Conservation (phyloP, 2,113 vertebrate genomes). For the Muntiacus muntjak region DNA sequence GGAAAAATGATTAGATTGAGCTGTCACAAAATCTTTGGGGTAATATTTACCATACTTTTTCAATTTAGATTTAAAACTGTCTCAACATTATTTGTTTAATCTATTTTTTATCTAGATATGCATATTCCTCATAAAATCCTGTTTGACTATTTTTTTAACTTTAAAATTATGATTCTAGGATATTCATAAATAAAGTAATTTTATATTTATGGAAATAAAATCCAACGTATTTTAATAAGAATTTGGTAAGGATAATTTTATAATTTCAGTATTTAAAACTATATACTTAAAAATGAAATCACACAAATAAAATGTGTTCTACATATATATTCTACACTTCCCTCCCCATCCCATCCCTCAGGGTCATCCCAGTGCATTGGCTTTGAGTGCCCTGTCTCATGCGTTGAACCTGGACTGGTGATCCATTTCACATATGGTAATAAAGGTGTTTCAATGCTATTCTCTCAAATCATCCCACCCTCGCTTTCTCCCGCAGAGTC, state of each 20-base stretch:
- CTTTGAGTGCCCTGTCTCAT: not conserved
- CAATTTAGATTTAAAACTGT: not conserved
- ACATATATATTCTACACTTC: not conserved
- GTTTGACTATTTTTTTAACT: not conserved
- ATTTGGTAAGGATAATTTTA: not conserved
- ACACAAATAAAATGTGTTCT: not conserved
- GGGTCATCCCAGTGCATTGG: not conserved
- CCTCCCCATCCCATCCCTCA: not conserved
- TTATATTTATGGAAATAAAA: not conserved
- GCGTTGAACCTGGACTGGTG: not conserved
- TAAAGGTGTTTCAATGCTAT: not conserved
- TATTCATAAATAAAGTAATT: not conserved
- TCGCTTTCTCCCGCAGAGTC: not conserved
- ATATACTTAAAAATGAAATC: not conserved
- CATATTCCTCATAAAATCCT: not conserved
- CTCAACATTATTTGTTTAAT: not conserved
- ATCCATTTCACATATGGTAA: not conserved
- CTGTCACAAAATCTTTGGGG: not conserved
- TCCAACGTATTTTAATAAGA: not conserved
- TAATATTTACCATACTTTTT: not conserved
- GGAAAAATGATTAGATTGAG: not conserved
- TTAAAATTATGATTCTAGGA: not conserved
- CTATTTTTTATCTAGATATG: not conserved
- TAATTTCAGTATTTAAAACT: not conserved
- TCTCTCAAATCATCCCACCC: not conserved